Base-by-base conservation (phyloP, 23 tunicate genomes). In the Clavelina lepadiformis region DNA sequence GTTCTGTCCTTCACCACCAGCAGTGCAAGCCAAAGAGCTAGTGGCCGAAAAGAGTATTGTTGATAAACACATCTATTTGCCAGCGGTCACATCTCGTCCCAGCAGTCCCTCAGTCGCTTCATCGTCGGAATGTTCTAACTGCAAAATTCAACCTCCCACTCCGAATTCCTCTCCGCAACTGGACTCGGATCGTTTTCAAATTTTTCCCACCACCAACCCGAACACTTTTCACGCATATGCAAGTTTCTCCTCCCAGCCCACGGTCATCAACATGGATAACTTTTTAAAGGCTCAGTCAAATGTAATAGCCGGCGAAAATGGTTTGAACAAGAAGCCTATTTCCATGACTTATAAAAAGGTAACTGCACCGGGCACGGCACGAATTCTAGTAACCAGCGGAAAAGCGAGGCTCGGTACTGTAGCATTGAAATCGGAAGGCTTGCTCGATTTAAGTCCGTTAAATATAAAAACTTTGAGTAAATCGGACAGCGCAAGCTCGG, bases 131-230 rank as follows among this genome's bases (percentile, higher is more conserved):
- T 19, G 37, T 7, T 64, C 72, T 3, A 18, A 23, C 35, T n/a
- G 4, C 2, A 33, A n/a, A 18, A 37, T 20, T 19, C 86, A 58
- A 1, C 86, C 72, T 2, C 35, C 47, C 4, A 72, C 63, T 32
- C 86, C 86, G 36, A 80, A 70, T 32, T 66, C 86, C 21, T 72
- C 86, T 35, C 86, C 86, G 15, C 62, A 51, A 13, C 72, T 80
- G 7, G 65, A 75, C 22, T 38, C 72, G 23, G 52, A 71, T 50
- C 77, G 77, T 25, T 50, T 71, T 35, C 77, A 80, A 22, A 61
- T 80, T 46, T 80, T 80, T 31, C 86, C 86, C 19, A 71, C 86
- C 3, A 28, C 55, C 32, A 51, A 34, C 23, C 78, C 77, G 0
- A 55, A 70, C 51, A 52, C 77, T 7, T 80, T 56, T 61, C 86